These are phyloP conservation scores for Eristalis pertinax DNA, from an alignment of 2,888 invertebrate species.

Conservation along the genomic window DNA sequence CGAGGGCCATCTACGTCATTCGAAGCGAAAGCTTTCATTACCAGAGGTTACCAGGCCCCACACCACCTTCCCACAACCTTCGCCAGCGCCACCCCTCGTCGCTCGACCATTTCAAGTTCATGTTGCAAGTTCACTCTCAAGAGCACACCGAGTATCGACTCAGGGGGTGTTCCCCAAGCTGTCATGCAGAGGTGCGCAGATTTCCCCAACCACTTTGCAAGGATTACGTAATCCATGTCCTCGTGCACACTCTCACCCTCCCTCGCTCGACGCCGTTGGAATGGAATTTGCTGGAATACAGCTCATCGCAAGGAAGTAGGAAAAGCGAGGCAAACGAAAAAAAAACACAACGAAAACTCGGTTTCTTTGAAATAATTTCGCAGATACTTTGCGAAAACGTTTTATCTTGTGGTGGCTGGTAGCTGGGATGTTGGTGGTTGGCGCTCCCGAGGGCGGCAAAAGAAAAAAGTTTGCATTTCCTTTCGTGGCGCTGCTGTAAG, in stretches of 20 bases:
- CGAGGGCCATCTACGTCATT: constrained; percentile 61
- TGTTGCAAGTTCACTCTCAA: constrained; percentile 69
- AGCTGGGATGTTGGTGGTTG: background rate
- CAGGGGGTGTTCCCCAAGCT: constrained; percentile 2
- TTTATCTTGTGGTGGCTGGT: constrained; percentile 38
- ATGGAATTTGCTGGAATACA: constrained; percentile 35
- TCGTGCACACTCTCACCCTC: constrained; percentile 47
- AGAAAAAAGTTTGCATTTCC: constrained; percentile 59
- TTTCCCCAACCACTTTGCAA: constrained; percentile 54
- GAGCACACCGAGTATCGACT: background rate
- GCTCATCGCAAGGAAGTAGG: constrained; percentile 48
- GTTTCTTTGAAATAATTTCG: constrained; percentile 45
- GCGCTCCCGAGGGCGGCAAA: constrained; percentile 9
- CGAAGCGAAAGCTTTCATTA: constrained; percentile 46
- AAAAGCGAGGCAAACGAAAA: constrained; percentile 3
- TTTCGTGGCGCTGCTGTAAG: constrained; percentile 11
- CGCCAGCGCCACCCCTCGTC: too few species aligned
- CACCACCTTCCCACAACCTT: background rate
- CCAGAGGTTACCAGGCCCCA: background rate
- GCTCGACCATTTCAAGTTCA: constrained; percentile 63
- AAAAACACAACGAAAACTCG: background rate
- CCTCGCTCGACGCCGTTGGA: background rate
- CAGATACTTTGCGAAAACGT: constrained; percentile 49
- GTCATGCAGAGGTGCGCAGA: constrained; percentile 50
- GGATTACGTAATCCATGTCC: constrained; percentile 62